These are phyloP conservation scores for Thalassoma bifasciatum DNA, from an alignment of 2,113 vertebrate species.

Conservation along the genomic window DNA sequence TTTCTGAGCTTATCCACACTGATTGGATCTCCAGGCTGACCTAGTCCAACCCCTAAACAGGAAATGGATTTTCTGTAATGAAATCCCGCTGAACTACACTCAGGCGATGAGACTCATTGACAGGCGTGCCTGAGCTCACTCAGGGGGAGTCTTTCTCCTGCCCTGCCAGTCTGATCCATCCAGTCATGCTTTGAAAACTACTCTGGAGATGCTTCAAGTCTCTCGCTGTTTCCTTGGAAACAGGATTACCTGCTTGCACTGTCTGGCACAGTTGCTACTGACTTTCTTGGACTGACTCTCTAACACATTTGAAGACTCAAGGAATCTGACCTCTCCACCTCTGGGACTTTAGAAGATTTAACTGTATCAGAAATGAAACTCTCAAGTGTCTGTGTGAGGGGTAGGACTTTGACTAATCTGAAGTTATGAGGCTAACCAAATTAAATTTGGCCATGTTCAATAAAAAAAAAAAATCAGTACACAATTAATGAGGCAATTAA, in stretches of 20 bases:
- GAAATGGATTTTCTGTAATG: slow-evolving; percentile 70
- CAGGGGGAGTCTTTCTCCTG: slow-evolving; percentile 12
- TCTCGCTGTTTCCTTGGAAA: slow-evolving; percentile 58
- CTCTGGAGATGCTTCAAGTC: slow-evolving; percentile 35
- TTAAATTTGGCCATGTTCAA: too few species aligned
- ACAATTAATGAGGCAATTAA: too few species aligned
- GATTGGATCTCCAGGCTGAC: slow-evolving; percentile 50
- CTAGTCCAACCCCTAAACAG: slow-evolving; percentile 54
- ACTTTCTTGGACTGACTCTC: slow-evolving; percentile 8
- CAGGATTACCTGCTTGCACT: slow-evolving; percentile 35
- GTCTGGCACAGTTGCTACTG: slow-evolving; percentile 25
- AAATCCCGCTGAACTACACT: slow-evolving; percentile 56
- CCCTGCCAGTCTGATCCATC: slow-evolving; percentile 16
- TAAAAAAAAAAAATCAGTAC: too few species aligned
- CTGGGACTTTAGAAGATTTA: neutral
- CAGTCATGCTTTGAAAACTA: slow-evolving; percentile 19
- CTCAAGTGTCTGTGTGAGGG: neutral
- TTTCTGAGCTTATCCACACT: slow-evolving; percentile 50
- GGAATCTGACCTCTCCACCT: neutral
- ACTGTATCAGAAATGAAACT: neutral
- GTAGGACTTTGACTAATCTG: too few species aligned
- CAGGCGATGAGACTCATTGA: slow-evolving; percentile 36
- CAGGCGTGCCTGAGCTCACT: slow-evolving; percentile 24
- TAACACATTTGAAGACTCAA: neutral
- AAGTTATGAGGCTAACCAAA: too few species aligned